phyloP scores from a whole-genome alignment of 2,113 vertebrate genomes.

The Leiothrix lutea region DNA sequence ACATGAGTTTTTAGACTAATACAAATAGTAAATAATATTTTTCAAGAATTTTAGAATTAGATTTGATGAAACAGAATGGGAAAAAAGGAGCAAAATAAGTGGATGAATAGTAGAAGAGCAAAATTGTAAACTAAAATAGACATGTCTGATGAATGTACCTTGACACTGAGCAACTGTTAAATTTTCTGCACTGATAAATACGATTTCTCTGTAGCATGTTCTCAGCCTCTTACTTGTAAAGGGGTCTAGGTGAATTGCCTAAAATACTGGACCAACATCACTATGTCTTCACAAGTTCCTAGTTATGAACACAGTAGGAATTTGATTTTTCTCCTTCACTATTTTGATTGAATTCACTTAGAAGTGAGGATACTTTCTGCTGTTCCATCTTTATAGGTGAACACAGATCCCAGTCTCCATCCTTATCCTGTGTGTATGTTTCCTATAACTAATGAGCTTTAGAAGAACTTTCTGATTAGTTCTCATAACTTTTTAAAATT shows the following conservation, averaged over 20 bases:
- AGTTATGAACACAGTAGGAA: background rate
- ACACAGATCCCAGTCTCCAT: background rate
- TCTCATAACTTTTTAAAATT: background rate
- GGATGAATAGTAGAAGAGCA: background rate
- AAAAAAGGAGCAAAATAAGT: background rate
- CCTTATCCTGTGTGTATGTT: background rate
- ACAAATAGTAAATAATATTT: background rate
- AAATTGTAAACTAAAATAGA: background rate
- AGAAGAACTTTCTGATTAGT: background rate
- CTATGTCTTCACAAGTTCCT: background rate
- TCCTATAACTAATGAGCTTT: background rate
- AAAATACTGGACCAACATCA: background rate
- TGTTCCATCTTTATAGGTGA: background rate
- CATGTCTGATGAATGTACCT: background rate
- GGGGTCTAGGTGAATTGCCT: background rate
- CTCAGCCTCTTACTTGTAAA: background rate
- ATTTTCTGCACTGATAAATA: background rate
- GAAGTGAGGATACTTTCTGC: background rate
- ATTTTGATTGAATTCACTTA: background rate
- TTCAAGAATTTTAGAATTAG: background rate
- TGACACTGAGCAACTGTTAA: background rate
- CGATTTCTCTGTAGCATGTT: background rate
- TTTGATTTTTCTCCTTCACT: background rate
- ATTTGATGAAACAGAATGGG: background rate
- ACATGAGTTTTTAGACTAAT: background rate